Evolutionary conservation across 2,113 vertebrate species (phyloP), one percentile per base, ranked within the genome.

Genomic region (Parus major): DNA sequence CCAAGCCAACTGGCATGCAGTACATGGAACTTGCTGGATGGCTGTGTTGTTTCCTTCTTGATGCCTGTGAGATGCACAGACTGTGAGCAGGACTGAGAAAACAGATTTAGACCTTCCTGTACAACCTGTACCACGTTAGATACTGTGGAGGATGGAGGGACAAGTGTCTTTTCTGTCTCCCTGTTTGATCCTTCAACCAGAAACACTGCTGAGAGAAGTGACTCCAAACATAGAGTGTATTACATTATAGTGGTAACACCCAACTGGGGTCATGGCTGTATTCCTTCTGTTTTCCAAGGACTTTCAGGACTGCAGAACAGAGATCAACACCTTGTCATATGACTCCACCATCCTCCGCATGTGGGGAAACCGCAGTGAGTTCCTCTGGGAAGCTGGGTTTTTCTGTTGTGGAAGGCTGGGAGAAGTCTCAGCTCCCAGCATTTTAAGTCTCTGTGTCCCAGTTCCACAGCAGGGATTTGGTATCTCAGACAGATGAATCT

Each of bases 171-270:
- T 53, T 61, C 20, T 60, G 28, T 41, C 3, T 10, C 11, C 1
- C 1, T 4, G 23, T 39, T 68, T 0, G 0, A 31, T 41, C 6
- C 41, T 92, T 64, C 15, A 71, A 44, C 14, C 25, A 55, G 29
- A 92, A 47, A 7, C 29, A 17, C 25, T 59, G 22, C 35, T 31
- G 13, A 59, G 25, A 61, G 12, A 36, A 22, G 24, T 12, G 27
- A 47, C 15, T 50, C 35, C 21, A 55, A 68, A 68, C 5, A 23
- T 11, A 13, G 5, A 15, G 0, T 4, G 2, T 19, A 33, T n/a
- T 68, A 56, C 11, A 7, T 42, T 55, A 14, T 2, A 18, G 13
- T 49, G 18, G 11, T 39, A 71, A 31, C 6, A 42, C 10, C 8
- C 47, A 20, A 0, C 8, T 66, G 55, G 52, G 33, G 29, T 75